Evolutionary conservation across 2,113 vertebrate genomes (phyloP), one percentile per base, ranked within the genome.

Genomic region (Labrus mixtus): DNA sequence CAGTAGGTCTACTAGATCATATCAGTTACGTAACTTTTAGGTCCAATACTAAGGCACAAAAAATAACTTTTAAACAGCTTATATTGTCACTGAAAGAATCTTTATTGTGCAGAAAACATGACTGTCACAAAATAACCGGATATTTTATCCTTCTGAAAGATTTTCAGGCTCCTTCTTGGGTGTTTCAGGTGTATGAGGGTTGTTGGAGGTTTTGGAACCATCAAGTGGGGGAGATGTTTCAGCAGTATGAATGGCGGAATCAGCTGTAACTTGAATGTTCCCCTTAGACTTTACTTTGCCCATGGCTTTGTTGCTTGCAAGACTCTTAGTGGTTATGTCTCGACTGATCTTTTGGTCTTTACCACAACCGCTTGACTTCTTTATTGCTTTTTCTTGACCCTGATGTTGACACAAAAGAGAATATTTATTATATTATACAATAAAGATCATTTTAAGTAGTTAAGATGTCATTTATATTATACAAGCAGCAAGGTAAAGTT

Each of bases 391-490:
- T 15, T 46, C 50, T 60, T 72, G 57, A 20, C 23, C 60, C 85
- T 79, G 70, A 23, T 48, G 39, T 45, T 60, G 33, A 79, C 37
- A 81, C 9, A 73, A 50, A 41, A 56, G 69, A 17, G 5, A 48
- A 48, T 1, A 17, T 17, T 48, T 19, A 17, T 48, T 0, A 53
- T 41, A 19, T 33, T 45, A 15, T 13, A 29, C 10, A 13, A 48
- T 2, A 36, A 53, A 45, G 8, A 73, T 46, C 8, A 37, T 3
- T 48, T 17, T 41, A 37, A 8, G 36, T 6, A 61, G 43, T 15
- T 45, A 4, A 45, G 43, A 45, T 45, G 3, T 45, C 4, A 45
- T 45, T 45, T 15, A 12, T 3, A 15, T 45, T 45, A 6, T 4
- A 67, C 17, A 36, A 22, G 23, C 29, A 68, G 53, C 43, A 10